A percentile compares a stretch with the other conserved stretches of the same genome.
These are phyloP conservation scores for Cheilosia scutellata DNA, from an alignment of 2,888 invertebrate genomes.

Conservation along the genomic window DNA sequence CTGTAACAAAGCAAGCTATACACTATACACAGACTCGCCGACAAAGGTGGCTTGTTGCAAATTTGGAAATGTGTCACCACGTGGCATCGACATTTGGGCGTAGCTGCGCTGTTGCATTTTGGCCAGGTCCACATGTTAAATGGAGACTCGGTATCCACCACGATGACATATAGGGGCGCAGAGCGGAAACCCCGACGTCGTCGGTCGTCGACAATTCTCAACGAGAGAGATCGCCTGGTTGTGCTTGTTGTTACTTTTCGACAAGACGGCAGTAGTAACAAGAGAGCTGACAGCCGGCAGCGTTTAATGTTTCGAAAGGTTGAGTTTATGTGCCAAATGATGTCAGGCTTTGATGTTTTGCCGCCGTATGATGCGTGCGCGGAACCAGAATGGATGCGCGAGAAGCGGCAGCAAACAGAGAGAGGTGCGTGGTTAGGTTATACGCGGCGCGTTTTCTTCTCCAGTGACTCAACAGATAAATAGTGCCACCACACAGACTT, in stretches of 20 bases:
- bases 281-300: constrained; percentile 82
- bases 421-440: constrained; percentile 1
- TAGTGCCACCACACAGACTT: constrained; percentile 42
- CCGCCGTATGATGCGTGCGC: constrained; percentile 63
- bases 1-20: constrained; percentile 18
- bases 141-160: constrained; percentile 15
- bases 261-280: constrained; percentile 70
- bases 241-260: constrained; percentile 46
- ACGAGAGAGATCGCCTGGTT: constrained; percentile 65
- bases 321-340: constrained; percentile 80
- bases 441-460: constrained; percentile 31
- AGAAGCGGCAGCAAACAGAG: no score
- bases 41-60: constrained; percentile 72
- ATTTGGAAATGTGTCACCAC: constrained; percentile 75
- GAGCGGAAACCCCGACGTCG: constrained; percentile 77
- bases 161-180: constrained; percentile 75
- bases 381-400: constrained; percentile 23
- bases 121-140: constrained; percentile 54
- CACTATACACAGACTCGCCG: constrained; percentile 30
- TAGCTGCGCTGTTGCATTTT: constrained; percentile 58
- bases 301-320: constrained; percentile 81
- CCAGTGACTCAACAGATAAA: constrained; percentile 62
- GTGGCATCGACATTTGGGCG: constrained; percentile 73
- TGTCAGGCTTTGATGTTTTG: constrained; percentile 76
- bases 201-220: constrained; percentile 68